Evolutionary conservation across 2,888 invertebrate species (phyloP), one percentile per base, ranked within the genome.

Genomic region (Tenthredo amoena): DNA sequence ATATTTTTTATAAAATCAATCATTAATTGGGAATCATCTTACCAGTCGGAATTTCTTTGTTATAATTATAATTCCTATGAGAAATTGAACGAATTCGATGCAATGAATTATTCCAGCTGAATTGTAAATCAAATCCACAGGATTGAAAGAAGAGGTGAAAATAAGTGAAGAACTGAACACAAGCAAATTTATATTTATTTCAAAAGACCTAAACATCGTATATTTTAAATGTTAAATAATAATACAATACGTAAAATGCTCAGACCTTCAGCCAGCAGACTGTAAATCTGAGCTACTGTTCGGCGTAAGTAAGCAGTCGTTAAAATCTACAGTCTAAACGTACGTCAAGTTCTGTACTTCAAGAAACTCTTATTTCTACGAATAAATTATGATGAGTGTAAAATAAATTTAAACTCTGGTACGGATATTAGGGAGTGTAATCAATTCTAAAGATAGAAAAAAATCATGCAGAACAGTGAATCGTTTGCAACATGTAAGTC

Each of bases 281-380:
- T 74, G 43, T 77, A n/a, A 50, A 77, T 31, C 26, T 55, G 9
- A 74, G 18, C 71, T 37, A 37, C 71, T 71, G 34, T n/a, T 9
- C 9, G 37, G 9, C 37, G 3, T 34, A 40, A n/a, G 71, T 37
- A n/a, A 12, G 21, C 26, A 12, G 21, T 68, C 68, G 5, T 34
- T 34, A 34, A 34, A 68, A 34, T 68, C 26, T 34, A 68, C 68
- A 18, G 6, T 34, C 5, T 68, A 18, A 68, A 68, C 34, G 1
- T 68, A 68, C 34, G 15, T 68, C 31, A 55, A 55, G 18, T 77
- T 50, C 15, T 50, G 55, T 43, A 2, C 7, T 77, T 50, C 1
- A 43, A 74, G n/a, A 74, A 74, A 74, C 21, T 40, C 43, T 74
- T 40, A 74, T 74, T 74, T 43, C 72, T 74, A 74, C n/a, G 21